These are phyloP conservation scores for Cataglyphis albicans DNA, from an alignment of 2,888 invertebrate genomes.

Conservation along the genomic window DNA sequence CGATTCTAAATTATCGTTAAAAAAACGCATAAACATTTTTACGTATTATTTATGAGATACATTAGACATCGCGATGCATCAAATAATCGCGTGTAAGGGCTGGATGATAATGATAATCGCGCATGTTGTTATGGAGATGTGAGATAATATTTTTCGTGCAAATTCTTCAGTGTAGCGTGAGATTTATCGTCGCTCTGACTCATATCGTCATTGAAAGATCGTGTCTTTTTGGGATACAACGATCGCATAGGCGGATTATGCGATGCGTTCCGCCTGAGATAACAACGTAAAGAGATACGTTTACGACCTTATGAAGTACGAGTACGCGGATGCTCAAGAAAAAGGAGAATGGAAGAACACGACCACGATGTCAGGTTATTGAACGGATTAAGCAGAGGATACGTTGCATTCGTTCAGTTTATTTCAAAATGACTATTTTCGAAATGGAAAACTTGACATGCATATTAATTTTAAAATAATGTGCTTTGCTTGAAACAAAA, in stretches of 20 bases:
- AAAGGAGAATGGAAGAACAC: slow-evolving; percentile 24
- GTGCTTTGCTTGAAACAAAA: neutral
- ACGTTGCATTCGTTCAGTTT: slow-evolving; percentile 18
- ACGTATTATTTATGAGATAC: slow-evolving; percentile 17
- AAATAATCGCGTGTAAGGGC: neutral
- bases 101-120: slow-evolving; percentile 43
- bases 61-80: slow-evolving; percentile 36
- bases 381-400: slow-evolving; percentile 30
- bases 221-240: slow-evolving; percentile 49
- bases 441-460: neutral
- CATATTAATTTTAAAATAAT: slow-evolving; percentile 9
- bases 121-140: neutral
- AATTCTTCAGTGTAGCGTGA: neutral
- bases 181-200: slow-evolving; percentile 38
- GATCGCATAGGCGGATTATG: slow-evolving; percentile 53
- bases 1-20: slow-evolving; percentile 36
- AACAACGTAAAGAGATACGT: slow-evolving; percentile 52
- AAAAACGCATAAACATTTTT: slow-evolving; percentile 7
- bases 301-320: slow-evolving; percentile 52
- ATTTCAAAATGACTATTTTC: neutral
- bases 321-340: slow-evolving; percentile 1
- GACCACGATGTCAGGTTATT: neutral
- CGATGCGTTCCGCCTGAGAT: slow-evolving; percentile 49
- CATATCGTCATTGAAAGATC: slow-evolving; percentile 29
- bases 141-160: slow-evolving; percentile 18